phyloP scores from a whole-genome alignment of 2,888 invertebrate genomes.

The Zaprionus lineosus region DNA sequence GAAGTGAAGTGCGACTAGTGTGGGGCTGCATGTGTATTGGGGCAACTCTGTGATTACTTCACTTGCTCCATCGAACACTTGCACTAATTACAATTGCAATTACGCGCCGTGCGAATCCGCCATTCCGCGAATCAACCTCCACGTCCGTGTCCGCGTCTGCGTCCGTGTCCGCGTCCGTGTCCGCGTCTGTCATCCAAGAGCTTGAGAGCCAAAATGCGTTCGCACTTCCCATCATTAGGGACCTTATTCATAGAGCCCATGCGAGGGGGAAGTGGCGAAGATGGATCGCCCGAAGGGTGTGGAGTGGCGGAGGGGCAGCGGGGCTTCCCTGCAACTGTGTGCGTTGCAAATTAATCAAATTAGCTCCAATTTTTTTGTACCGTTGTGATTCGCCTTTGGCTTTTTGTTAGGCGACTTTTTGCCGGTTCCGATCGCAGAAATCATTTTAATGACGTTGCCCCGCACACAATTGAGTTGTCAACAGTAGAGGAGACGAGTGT shows the following conservation, averaged over 20 bases:
- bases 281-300: not conserved
- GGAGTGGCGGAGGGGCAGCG: not conserved
- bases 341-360: constrained; percentile 79
- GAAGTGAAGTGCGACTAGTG: too few species aligned
- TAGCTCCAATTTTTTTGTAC: constrained; percentile 69
- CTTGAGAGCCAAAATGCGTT: constrained; percentile 69
- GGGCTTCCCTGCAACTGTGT: too few species aligned
- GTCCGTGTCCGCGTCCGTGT: constrained; percentile 5
- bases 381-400: constrained; percentile 46
- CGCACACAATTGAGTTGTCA: constrained; percentile 74
- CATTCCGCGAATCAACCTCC: constrained; percentile 20
- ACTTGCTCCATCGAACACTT: constrained; percentile 40
- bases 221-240: constrained; percentile 80
- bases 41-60: constrained; percentile 16
- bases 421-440: constrained; percentile 48
- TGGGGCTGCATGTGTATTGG: not conserved
- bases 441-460: constrained; percentile 61
- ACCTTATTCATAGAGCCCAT: not conserved
- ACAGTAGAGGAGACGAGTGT: constrained; percentile 28
- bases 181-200: constrained; percentile 27
- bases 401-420: constrained; percentile 53
- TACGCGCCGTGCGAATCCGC: constrained; percentile 63
- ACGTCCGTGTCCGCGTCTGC: constrained; percentile 9
- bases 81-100: constrained; percentile 75
- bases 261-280: not conserved